A percentile compares a stretch with the other conserved stretches of the same genome.
Evolutionary conservation across 1,140 invertebrate species (phyloP).

Genomic region (Solenopsis invicta): DNA sequence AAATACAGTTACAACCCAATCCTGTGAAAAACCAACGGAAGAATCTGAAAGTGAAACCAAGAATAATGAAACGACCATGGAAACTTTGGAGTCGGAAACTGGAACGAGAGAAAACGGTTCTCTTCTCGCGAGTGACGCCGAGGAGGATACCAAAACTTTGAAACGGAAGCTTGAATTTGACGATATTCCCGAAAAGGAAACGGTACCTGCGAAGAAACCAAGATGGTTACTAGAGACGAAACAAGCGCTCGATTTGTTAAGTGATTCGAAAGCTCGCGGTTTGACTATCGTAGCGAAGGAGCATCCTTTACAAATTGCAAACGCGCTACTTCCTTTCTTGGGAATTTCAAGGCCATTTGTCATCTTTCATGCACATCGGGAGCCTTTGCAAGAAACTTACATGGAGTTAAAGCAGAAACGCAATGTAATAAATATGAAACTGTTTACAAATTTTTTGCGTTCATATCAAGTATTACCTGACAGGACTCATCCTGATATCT

Average conservation of each 20-base stretch:
- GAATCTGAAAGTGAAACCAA: neutral
- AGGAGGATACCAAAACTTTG: slow-evolving; percentile 11
- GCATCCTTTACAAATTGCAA: slow-evolving; percentile 93
- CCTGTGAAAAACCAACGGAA: neutral
- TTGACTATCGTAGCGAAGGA: slow-evolving; percentile 93
- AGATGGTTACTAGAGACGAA: slow-evolving; percentile 90
- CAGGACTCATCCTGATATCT: slow-evolving; percentile 94
- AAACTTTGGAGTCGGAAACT: slow-evolving; percentile 39
- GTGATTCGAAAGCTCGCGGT: slow-evolving; percentile 90
- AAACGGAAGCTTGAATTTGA: slow-evolving; percentile 68
- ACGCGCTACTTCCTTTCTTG: slow-evolving; percentile 92
- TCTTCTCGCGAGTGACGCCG: neutral
- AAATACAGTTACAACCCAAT: too few relatives aligned
- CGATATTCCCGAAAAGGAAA: neutral
- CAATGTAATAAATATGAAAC: slow-evolving; percentile 91
- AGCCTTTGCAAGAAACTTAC: slow-evolving; percentile 94
- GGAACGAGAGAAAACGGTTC: slow-evolving; percentile 76
- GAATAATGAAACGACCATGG: neutral
- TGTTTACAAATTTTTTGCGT: slow-evolving; percentile 95
- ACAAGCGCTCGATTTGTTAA: slow-evolving; percentile 88
- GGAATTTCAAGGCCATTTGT: slow-evolving; percentile 94
- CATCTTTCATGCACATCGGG: slow-evolving; percentile 92
- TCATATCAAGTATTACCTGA: slow-evolving; percentile 95
- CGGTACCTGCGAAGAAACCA: slow-evolving; percentile 86
- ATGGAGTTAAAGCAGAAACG: slow-evolving; percentile 90